These are phyloP conservation scores for Brachionus calyciflorus DNA, from an alignment of 1,140 invertebrate species.

Conservation along the genomic window DNA sequence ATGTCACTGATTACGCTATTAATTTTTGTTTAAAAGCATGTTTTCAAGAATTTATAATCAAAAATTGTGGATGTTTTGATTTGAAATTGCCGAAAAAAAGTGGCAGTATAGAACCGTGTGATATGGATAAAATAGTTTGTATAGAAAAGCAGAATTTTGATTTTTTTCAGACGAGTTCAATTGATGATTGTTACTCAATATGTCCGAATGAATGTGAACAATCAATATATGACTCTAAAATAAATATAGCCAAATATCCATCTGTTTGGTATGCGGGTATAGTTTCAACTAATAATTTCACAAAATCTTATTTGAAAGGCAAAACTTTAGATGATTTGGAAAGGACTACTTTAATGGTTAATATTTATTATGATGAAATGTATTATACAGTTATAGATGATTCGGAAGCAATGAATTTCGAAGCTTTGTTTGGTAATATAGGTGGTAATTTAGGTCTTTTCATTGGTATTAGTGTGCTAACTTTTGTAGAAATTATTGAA, in stretches of 20 bases:
- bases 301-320: neutral
- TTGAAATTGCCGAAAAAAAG: neutral
- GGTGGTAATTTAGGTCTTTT: neutral
- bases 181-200: too few species aligned
- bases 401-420: neutral
- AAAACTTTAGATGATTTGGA: neutral
- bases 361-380: neutral
- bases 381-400: neutral
- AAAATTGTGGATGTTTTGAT: neutral
- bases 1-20: neutral
- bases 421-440: neutral
- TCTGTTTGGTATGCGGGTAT: neutral
- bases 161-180: too few species aligned
- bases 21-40: neutral
- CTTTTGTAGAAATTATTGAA: neutral
- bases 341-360: neutral
- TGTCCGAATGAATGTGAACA: neutral
- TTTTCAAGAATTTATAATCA: neutral
- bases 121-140: too few species aligned
- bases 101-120: too few species aligned
- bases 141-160: too few species aligned
- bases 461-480: neutral
- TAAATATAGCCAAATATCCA: neutral
- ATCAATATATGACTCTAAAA: neutral
- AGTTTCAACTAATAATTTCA: neutral